Evolutionary conservation across 2,888 invertebrate genomes (phyloP), one percentile per base, ranked within the genome.

Genomic region (Sarcophaga rosellei): DNA sequence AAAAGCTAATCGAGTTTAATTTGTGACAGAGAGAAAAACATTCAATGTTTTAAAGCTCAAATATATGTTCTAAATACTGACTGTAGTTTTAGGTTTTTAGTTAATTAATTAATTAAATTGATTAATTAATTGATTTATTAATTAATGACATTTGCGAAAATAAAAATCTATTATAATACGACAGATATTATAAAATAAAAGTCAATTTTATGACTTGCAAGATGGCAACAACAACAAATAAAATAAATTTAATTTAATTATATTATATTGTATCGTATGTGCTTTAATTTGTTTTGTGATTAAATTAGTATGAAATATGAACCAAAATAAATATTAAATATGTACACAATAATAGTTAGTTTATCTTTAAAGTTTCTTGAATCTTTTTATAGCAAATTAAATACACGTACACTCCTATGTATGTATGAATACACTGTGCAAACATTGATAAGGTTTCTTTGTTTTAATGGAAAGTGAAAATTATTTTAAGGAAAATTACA

Each of bases 1-100:
- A 20, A 74, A 88, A 66, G 88, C 88, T 21, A 70, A 75, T 35
- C 62, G 88, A 47, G 79, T 87, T 45, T 88, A 86, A 82, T 82
- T 59, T 10, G 25, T 25, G 57, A 73, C 3, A 53, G 35, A 68
- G 8, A n/a, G 15, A 47, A 47, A 47, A 23, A 15, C 12, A 68
- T 72, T 0, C 59, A 57, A 63, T 57, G 44, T 47, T 78, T 17
- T n/a, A 72, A 81, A 78, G 78, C 73, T 78, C 83, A 78, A 83
- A 81, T 23, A 17, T 10, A 62, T 23, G 6, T 82, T 61, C 57
- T 62, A 44, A 61, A 59, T 15, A 25, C 47, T 63, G 63, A 72
- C 4, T 45, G 20, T 23, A 69, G 47, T 61, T 44, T 63, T 35
- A 35, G 10, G 47, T 23, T 69, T 75, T 81, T 61, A 35, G 17